Evolutionary conservation across 2,888 invertebrate genomes (phyloP).

Genomic region (Sinodicranocentrus sp.): DNA sequence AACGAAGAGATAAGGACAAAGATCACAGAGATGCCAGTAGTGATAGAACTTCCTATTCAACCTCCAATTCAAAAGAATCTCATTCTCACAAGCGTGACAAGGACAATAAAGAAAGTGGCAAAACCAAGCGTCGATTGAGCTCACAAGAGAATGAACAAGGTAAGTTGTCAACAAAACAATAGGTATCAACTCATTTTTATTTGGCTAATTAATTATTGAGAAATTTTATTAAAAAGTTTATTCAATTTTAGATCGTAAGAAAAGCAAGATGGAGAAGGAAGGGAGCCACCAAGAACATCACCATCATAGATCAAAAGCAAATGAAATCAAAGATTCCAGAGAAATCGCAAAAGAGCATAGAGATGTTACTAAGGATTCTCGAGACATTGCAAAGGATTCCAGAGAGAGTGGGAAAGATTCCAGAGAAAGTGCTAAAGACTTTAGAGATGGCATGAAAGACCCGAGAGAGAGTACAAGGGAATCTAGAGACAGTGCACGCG

Average conservation of each 20-base stretch:
- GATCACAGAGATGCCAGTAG: constrained; percentile 65
- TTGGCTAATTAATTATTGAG: background rate
- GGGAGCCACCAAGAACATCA: constrained; percentile 45
- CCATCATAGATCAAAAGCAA: constrained; percentile 63
- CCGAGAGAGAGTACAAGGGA: background rate
- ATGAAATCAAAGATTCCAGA: constrained; percentile 43
- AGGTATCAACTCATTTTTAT: background rate
- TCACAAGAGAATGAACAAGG: constrained; percentile 73
- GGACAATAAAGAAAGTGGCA: constrained; percentile 68
- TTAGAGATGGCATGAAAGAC: background rate
- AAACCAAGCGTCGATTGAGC: constrained; percentile 73
- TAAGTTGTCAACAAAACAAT: background rate
- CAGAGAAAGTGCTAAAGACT: background rate
- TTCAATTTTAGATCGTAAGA: constrained; percentile 66
- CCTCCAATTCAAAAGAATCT: constrained; percentile 69
- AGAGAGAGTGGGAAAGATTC: background rate
- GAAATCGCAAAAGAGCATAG: too few species aligned
- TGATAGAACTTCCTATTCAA: constrained; percentile 51
- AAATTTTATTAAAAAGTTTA: background rate
- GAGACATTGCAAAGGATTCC: constrained; percentile 43
- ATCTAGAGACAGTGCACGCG: background rate
- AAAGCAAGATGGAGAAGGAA: constrained; percentile 73
- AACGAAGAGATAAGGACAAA: constrained; percentile 72
- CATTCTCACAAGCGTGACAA: constrained; percentile 72
- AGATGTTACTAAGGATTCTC: constrained; percentile 36